phyloP scores from a whole-genome alignment of 2,888 invertebrate species.

The Mylabris sibirica region DNA sequence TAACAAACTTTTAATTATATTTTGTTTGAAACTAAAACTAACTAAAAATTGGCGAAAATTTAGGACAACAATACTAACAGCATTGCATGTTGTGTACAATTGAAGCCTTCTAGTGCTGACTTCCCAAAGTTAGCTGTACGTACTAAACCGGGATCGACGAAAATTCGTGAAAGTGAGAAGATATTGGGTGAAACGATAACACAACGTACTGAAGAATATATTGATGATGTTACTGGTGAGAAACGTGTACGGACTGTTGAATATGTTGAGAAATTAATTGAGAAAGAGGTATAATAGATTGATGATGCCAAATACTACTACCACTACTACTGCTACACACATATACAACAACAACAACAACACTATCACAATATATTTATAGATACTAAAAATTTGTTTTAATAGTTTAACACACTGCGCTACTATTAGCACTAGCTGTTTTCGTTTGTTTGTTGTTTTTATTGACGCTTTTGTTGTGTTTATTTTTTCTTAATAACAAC shows the following conservation, averaged over 20 bases:
- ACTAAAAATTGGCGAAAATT: constrained; percentile 49
- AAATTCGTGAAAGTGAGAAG: constrained; percentile 89
- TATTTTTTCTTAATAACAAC: constrained; percentile 10
- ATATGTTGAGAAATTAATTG: constrained; percentile 94
- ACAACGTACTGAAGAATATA: constrained; percentile 85
- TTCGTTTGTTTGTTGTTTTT: constrained; percentile 23
- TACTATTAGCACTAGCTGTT: constrained; percentile 30
- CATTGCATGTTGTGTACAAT: constrained; percentile 57
- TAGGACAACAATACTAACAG: constrained; percentile 55
- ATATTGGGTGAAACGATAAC: constrained; percentile 89
- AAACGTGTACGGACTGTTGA: constrained; percentile 89
- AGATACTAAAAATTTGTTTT: constrained; percentile 51
- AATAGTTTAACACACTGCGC: constrained; percentile 53
- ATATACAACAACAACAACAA: constrained; percentile 24
- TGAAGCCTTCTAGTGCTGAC: constrained; percentile 71
- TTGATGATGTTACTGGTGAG: constrained; percentile 86
- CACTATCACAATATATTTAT: constrained; percentile 50
- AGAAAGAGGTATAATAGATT: constrained; percentile 81
- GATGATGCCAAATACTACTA: too few species aligned
- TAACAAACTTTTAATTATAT: too few species aligned
- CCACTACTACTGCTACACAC: too few species aligned
- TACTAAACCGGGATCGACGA: constrained; percentile 83
- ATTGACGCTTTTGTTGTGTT: constrained; percentile 28
- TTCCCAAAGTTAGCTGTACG: constrained; percentile 88
- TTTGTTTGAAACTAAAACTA: too few species aligned